Base-by-base conservation (phyloP, 2,888 invertebrate species). In the Corbicula japonica region DNA sequence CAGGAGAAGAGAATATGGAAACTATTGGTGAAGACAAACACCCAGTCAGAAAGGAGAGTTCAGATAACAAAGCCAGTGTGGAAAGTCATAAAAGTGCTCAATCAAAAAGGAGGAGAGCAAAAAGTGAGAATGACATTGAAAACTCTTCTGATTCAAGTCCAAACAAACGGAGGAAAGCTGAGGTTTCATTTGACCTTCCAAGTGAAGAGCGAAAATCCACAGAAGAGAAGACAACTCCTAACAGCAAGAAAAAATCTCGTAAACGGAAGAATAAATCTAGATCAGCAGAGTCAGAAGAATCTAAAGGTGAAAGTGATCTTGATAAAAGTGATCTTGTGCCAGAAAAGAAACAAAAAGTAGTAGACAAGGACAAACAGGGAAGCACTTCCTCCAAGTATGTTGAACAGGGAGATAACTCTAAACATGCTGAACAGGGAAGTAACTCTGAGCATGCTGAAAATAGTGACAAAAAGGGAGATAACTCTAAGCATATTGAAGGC, bases 81-180 rank as follows among this genome's bases (percentile, higher is more conserved):
- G n/a, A n/a, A n/a, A n/a, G n/a, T n/a, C n/a, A 65, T 23, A 85
- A 81, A 54, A 60, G 75, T 26, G 46, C 58, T 35, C 84, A 79
- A 35, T 74, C 58, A 28, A 84, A 80, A 58, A 69, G 83, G 8
- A 71, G 70, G 50, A 73, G 85, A 63, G 69, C 77, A 35, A 75
- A 76, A 12, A 88, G 86, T 82, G 89, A 86, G 46, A 81, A 80
- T 41, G 86, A 84, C 72, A 62, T 71, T n/a, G 87, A 86, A 10
- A 41, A 56, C 28, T 61, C 28, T 66, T 34, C 63, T 21, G 76
- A 69, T 56, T 15, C 50, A n/a, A 72, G 61, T 61, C 78, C 83
- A 21, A 32, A 50, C 10, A 83, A 83, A 66, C 65, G 77, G 8
- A 72, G 56, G 28, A 80, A 80, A 71, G 61, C 79, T 38, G 62